A percentile compares a stretch with the other conserved stretches of the same genome.
These are phyloP conservation scores for Deroplatys truncata DNA, from an alignment of 2,888 invertebrate genomes.

Conservation along the genomic window DNA sequence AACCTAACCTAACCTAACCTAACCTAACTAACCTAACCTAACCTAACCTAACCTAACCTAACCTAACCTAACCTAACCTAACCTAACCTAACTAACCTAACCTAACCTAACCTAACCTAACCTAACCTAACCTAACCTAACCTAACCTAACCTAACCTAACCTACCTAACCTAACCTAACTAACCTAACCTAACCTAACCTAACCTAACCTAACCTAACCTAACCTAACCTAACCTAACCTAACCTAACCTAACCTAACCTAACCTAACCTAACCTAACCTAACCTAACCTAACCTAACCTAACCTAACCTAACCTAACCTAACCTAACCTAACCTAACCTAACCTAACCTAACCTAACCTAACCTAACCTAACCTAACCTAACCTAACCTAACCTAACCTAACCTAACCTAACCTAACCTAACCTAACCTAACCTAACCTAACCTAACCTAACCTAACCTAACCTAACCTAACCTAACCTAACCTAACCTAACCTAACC, in stretches of 20 bases:
- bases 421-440: background rate
- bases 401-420: background rate
- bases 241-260: constrained; percentile 34
- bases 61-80: no score
- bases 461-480: background rate
- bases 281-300: background rate
- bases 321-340: background rate
- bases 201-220: constrained; percentile 33
- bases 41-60: no score
- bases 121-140: no score
- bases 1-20: no score
- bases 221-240: constrained; percentile 33
- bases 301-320: background rate
- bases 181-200: constrained; percentile 35
- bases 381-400: background rate
- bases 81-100: no score
- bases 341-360: background rate
- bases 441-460: background rate
- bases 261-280: constrained; percentile 34
- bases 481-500: background rate
- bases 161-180: constrained; percentile 22
- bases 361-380: background rate
- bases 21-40: no score
- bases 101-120: no score
- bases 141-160: no score